Conservation (phyloP, 2,113 vertebrate genomes). For the Corynorhinus townsendii region DNA sequence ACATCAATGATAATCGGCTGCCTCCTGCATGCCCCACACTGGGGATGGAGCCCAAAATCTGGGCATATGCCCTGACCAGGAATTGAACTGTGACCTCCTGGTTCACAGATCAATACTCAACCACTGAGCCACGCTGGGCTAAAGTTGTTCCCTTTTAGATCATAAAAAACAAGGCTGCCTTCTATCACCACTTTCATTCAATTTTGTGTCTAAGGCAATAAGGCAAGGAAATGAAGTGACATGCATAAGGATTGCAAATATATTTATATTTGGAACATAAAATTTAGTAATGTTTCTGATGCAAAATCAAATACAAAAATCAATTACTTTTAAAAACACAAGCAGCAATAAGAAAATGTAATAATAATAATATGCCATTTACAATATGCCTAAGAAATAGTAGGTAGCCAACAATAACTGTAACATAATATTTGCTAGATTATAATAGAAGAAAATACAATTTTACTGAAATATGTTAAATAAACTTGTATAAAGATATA, state of each 20-base stretch:
- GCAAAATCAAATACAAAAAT: conserved; percentile 9
- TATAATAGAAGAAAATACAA: not conserved
- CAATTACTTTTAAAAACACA: not conserved
- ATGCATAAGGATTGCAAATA: not conserved
- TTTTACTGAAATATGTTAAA: not conserved
- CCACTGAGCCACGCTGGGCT: not conserved
- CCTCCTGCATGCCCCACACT: too few species aligned
- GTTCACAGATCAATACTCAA: too few species aligned
- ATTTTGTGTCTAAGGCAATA: not conserved
- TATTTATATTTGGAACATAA: not conserved
- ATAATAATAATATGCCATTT: not conserved
- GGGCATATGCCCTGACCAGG: too few species aligned
- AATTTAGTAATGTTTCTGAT: not conserved
- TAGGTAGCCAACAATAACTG: not conserved
- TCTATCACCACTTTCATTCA: not conserved
- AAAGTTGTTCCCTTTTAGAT: not conserved
- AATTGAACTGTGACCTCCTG: too few species aligned
- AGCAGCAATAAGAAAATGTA: not conserved
- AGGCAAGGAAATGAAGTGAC: not conserved
- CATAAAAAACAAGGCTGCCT: not conserved
- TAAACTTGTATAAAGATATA: not conserved
- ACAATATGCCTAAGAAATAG: not conserved
- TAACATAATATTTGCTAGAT: not conserved
- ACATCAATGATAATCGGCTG: too few species aligned
- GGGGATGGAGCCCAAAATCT: too few species aligned